Evolutionary conservation across 2,888 invertebrate genomes (phyloP).

Genomic region (Stratiomys singularior): DNA sequence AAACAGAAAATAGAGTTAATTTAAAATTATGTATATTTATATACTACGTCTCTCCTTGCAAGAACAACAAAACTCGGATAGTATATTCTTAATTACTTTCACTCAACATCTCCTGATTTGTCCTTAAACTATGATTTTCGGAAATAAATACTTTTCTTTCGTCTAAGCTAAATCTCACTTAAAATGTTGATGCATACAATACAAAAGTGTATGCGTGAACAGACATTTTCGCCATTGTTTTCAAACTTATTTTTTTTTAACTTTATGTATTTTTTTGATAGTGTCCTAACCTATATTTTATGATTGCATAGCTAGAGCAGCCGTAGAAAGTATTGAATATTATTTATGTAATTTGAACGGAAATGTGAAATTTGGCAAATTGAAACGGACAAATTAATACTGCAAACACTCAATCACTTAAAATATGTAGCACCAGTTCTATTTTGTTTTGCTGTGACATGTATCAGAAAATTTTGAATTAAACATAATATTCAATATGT

Average conservation of each 20-base stretch:
- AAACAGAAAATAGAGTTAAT: not conserved
- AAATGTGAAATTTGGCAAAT: no score
- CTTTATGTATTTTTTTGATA: not conserved
- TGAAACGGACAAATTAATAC: constrained; percentile 16
- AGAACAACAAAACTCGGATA: constrained; percentile 10
- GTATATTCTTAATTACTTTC: constrained; percentile 1
- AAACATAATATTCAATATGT: constrained; percentile 12
- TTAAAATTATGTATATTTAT: not conserved
- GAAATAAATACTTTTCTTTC: constrained; percentile 38
- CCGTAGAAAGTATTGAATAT: constrained; percentile 8
- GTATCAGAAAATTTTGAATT: not conserved
- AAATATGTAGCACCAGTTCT: constrained; percentile 22
- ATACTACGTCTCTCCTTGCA: not conserved
- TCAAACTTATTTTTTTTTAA: not conserved
- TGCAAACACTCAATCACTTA: constrained; percentile 11
- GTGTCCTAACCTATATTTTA: not conserved
- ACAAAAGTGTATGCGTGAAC: not conserved
- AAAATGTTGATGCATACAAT: constrained; percentile 22
- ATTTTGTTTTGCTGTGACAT: constrained; percentile 2
- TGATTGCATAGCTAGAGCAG: not conserved
- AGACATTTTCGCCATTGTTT: no score
- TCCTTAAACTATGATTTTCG: not conserved
- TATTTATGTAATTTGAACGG: not conserved
- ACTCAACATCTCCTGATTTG: constrained; percentile 5
- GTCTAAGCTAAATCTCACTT: constrained; percentile 17